Evolutionary conservation across 2,888 invertebrate species (phyloP), one percentile per base, ranked within the genome.

Genomic region (Scotopteryx bipunctaria): DNA sequence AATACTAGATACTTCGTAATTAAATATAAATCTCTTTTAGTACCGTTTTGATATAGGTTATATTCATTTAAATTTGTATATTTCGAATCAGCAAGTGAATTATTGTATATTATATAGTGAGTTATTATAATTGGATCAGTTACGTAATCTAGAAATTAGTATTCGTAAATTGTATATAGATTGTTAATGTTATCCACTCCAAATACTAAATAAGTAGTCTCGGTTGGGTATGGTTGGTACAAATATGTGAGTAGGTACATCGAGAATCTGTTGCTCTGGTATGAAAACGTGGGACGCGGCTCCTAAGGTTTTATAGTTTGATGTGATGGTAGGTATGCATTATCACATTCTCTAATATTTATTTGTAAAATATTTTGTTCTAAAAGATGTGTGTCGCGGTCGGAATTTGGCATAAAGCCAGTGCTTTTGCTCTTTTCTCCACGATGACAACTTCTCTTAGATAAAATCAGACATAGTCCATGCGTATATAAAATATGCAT

Each of bases 371-470:
- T 82, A 84, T 85, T 83, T 80, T 79, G 78, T 78, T 73, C 72
- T 70, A 76, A 76, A 80, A 82, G 79, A 85, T 81, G 76, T 81
- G 83, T 76, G 78, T 67, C 82, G 78, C 78, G 76, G 78, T 81
- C 73, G 81, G 74, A 62, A 76, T 75, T 86, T 89, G 89, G 89
- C 89, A 80, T 59, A 62, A 71, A 68, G 82, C 89, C 89, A 89
- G 85, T 83, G 64, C 73, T 78, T 79, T 77, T 78, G 82, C 80
- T 84, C 85, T 83, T 83, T 78, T 82, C 82, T 83, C 77, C 76
- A 75, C 77, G 73, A 75, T 76, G 83, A 83, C 83, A 86, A 78
- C 69, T 84, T 74, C 71, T 79, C 68, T 72, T 64, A 76, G 75
- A 82, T 78, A 74, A 78, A 79, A 80, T 73, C 71, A 70, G 76